Conservation (phyloP, 2,113 vertebrate species). For the crab-eating macaque (Macaca fascicularis) region DNA sequence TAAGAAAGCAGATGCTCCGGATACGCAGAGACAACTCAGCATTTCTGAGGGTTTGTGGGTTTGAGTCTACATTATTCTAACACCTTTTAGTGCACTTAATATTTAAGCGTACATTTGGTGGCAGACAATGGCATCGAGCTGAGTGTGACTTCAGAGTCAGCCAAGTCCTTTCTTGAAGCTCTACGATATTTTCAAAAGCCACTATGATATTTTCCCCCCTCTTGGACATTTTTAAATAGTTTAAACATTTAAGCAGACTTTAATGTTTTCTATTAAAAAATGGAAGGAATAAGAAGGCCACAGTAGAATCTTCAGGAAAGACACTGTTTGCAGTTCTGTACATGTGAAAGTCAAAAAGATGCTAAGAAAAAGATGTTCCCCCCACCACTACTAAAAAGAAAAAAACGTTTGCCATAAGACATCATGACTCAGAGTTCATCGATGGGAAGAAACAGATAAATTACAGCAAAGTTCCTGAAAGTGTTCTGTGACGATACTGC, state of each 20-base stretch:
- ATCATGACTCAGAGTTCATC: background rate
- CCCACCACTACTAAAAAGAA: background rate
- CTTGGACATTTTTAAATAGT: background rate
- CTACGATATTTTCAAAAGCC: conserved; percentile 65
- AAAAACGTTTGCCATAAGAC: background rate
- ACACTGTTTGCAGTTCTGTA: background rate
- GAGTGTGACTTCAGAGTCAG: background rate
- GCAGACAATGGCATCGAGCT: background rate
- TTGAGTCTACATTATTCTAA: conserved; percentile 64
- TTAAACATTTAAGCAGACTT: conserved; percentile 7
- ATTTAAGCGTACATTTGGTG: background rate
- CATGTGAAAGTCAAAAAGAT: background rate
- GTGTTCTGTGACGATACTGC: conserved; percentile 39
- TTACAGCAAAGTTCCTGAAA: conserved; percentile 38
- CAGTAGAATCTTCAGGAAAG: background rate
- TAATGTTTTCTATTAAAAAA: conserved; percentile 11
- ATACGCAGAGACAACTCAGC: conserved; percentile 9
- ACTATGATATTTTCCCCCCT: conserved; percentile 60
- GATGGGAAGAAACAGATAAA: conserved; percentile 2
- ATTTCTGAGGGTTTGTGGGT: background rate
- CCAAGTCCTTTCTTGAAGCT: conserved; percentile 21
- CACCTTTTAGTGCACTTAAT: conserved; percentile 53
- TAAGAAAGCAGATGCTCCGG: background rate
- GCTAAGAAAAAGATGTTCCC: background rate
- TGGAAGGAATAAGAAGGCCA: background rate